Base-by-base conservation (phyloP, 2,797 vertebrate genomes). In the Sandelia bainsii region DNA sequence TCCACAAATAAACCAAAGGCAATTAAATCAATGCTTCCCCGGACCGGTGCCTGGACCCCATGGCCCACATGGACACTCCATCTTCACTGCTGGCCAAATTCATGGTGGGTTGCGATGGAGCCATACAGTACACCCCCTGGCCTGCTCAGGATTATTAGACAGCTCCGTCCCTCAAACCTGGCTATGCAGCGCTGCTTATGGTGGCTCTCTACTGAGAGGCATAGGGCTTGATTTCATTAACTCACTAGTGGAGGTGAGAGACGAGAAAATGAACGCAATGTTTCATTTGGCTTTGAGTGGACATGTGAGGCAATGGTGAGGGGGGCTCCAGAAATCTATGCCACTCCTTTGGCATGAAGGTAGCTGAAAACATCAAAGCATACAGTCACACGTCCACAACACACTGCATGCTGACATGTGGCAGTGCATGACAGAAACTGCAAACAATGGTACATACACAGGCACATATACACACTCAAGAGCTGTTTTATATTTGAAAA, bases 11-110 rank as follows among this genome's bases (percentile, higher is more conserved):
- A 98, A 97, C 96, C 94, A 93, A 92, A 95, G 93, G 97, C 97
- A 98, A 98, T 99, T 99, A 99, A 96, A 98, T 97, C 97, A 96
- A 97, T 98, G 96, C 96, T 95, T 94, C 95, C 95, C 89, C 80
- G 91, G 92, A 89, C 82, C 67, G 63, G 86, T 84, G 88, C 89
- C 93, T 91, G 91, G 92, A 95, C 96, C 95, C 95, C 89, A 87
- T 94, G 95, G 96, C 94, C 95, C 95, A 95, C 93, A 94, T 95
- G 96, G 96, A 95, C 94, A 94, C 95, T 97, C 89, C 89, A 93
- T 93, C 92, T 93, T 93, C 89, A 87, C 85, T 63, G 77, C 85
- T 90, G 90, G 91, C 89, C 86, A 90, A 92, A 92, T 93, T 91
- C 91, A 93, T 86, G 87, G 90, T 80, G 91, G 87, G 90, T 77